phyloP scores from a whole-genome alignment of 2,797 vertebrate species.

The Typhlichthys eigenmanni region DNA sequence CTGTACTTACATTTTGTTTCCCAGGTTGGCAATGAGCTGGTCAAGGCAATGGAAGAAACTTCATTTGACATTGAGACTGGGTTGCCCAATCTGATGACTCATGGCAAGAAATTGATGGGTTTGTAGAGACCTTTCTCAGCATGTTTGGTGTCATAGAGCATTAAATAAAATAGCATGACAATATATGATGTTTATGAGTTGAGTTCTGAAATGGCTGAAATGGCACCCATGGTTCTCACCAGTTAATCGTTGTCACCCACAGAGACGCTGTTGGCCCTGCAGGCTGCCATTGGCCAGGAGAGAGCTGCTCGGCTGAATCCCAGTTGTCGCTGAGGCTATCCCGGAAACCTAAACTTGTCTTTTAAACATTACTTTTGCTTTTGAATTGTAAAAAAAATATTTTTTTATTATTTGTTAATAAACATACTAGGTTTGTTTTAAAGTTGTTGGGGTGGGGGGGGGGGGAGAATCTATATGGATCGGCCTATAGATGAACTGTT shows the following conservation, averaged over 20 bases:
- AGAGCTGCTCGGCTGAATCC: conserved; percentile 33
- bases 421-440: no score
- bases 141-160: background rate
- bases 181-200: no score
- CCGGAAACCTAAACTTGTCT: background rate
- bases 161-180: background rate
- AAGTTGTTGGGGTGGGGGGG: no score
- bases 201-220: no score
- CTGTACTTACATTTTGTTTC: conserved; percentile 1
- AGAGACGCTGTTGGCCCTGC: conserved; percentile 62
- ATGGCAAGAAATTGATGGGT: conserved; percentile 67
- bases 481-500: no score
- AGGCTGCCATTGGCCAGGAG: conserved; percentile 64
- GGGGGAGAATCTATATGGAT: no score
- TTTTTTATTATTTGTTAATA: no score
- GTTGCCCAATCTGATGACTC: conserved; percentile 54
- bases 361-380: background rate
- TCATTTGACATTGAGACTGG: conserved; percentile 79
- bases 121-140: conserved; percentile 32
- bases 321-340: conserved; percentile 25
- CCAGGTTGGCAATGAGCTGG: conserved; percentile 77
- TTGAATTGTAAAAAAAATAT: no score
- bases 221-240: background rate
- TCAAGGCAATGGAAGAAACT: conserved; percentile 76
- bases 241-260: conserved; percentile 21